These are phyloP conservation scores for Arion vulgaris DNA, from an alignment of 1,140 invertebrate genomes.

Conservation along the genomic window DNA sequence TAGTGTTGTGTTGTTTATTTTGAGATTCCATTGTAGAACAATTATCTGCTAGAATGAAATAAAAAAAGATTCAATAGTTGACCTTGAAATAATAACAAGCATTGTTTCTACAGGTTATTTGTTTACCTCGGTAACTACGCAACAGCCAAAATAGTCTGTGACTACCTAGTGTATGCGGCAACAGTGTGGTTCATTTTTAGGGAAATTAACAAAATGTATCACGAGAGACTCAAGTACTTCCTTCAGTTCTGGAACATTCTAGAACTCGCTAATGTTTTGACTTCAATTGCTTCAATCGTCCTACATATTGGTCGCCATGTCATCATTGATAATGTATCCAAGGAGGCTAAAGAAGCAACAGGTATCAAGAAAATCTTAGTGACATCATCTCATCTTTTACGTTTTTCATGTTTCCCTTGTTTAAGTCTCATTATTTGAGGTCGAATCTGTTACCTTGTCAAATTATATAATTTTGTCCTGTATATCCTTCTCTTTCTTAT, in stretches of 20 bases:
- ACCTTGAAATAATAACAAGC: too few relatives aligned
- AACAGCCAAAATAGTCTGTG: not conserved
- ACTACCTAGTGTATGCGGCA: slow-evolving; percentile 16
- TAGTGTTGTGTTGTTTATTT: too few relatives aligned
- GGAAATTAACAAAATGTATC: not conserved
- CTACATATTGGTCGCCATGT: slow-evolving; percentile 59
- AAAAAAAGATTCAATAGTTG: too few relatives aligned
- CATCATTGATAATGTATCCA: slow-evolving; percentile 41
- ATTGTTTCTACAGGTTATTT: slow-evolving; percentile 16
- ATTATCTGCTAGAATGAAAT: too few relatives aligned
- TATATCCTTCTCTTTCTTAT: too few relatives aligned
- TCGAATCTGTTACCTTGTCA: slow-evolving; percentile 22
- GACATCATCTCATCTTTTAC: not conserved
- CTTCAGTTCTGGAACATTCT: slow-evolving; percentile 62
- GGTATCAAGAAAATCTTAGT: slow-evolving; percentile 12
- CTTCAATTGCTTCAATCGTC: slow-evolving; percentile 49
- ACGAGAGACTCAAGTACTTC: not conserved
- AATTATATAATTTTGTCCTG: too few relatives aligned
- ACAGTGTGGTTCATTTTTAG: not conserved
- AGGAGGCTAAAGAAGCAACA: not conserved
- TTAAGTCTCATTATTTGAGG: not conserved
- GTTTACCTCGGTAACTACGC: not conserved
- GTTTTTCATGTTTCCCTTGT: not conserved
- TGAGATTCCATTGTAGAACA: too few relatives aligned
- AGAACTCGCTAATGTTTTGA: slow-evolving; percentile 52